Evolutionary conservation across 2,113 vertebrate genomes (phyloP).

Genomic region (Pseudorasbora parva): DNA sequence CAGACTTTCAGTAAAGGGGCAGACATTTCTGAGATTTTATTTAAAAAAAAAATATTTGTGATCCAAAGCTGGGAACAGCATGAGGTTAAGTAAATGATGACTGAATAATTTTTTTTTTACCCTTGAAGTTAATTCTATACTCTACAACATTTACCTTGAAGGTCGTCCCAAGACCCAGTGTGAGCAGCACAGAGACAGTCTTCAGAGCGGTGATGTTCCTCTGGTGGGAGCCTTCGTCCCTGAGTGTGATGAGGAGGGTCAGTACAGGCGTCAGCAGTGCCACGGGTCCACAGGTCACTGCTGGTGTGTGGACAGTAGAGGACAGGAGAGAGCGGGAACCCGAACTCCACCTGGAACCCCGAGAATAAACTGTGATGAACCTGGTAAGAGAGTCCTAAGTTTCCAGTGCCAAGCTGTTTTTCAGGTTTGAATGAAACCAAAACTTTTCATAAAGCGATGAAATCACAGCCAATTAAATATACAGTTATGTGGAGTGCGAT

Average conservation of each 20-base stretch:
- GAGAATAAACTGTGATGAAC: slow-evolving; percentile 65
- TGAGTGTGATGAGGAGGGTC: slow-evolving; percentile 80
- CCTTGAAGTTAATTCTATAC: background rate
- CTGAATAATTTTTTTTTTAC: too few relatives aligned
- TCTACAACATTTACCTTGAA: background rate
- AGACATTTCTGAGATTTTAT: too few relatives aligned
- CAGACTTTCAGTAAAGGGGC: too few relatives aligned
- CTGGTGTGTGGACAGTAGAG: slow-evolving; percentile 82
- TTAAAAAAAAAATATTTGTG: too few relatives aligned
- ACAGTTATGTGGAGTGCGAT: background rate
- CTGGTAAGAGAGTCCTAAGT: slow-evolving; percentile 65
- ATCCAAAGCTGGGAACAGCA: too few relatives aligned
- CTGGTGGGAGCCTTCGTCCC: slow-evolving; percentile 71
- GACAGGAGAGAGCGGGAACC: slow-evolving; percentile 82
- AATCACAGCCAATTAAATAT: background rate
- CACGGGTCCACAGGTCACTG: slow-evolving; percentile 82
- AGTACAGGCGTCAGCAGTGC: slow-evolving; percentile 82
- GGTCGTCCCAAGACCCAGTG: slow-evolving; percentile 62
- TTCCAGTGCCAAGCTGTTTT: too few relatives aligned
- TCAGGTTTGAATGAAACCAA: background rate
- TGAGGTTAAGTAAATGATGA: too few relatives aligned
- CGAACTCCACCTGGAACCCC: slow-evolving; percentile 70
- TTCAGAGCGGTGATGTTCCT: slow-evolving; percentile 25
- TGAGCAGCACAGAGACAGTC: slow-evolving; percentile 64
- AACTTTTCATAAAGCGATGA: background rate